Evolutionary conservation across 2,888 invertebrate genomes (phyloP), one percentile per base, ranked within the genome.

Genomic region (Alcis repandata): DNA sequence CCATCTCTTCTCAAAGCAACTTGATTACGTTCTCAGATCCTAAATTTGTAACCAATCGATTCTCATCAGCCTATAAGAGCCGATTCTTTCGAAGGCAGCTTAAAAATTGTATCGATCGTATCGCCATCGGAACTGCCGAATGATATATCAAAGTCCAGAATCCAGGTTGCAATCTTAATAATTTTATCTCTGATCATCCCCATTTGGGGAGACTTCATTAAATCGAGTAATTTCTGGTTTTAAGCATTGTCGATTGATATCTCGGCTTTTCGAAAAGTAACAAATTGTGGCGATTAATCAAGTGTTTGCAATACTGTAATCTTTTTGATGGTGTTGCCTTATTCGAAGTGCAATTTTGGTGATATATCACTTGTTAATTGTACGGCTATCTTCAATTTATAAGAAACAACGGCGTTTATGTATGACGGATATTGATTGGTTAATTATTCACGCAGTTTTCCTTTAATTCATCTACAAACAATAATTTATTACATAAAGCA

Each of bases 141-240:
- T 89, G 85, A 91, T 91, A 88, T 86, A 89, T 91, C 91, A 91
- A 90, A 87, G 86, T 87, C 86, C 73, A 74, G 79, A 82, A 87
- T 88, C 85, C 81, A 77, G 87, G 86, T 84, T 89, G 86, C 83
- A 82, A 86, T 88, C 86, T 88, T 81, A 87, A 88, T 82, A 86
- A 86, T 85, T 82, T 88, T 87, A 88, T 89, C 88, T 80, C n/a
- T 36, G 85, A 86, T 88, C 77, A 78, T 76, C 78, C 72, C 71
- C 67, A 72, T 77, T 75, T 76, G 74, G 75, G 79, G 45, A 64
- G 51, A 60, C 45, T 52, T 65, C 57, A 59, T 61, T 68, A 60
- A 69, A 68, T 56, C 59, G 63, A 69, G 69, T 67, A 70, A 65
- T 70, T 76, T 78, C 78, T 76, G 79, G 76, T 76, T 76, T 78